A percentile compares a stretch with the other conserved stretches of the same genome.
Conservation (phyloP, 2,888 invertebrate species). For the Scaptomyza tumidula region DNA sequence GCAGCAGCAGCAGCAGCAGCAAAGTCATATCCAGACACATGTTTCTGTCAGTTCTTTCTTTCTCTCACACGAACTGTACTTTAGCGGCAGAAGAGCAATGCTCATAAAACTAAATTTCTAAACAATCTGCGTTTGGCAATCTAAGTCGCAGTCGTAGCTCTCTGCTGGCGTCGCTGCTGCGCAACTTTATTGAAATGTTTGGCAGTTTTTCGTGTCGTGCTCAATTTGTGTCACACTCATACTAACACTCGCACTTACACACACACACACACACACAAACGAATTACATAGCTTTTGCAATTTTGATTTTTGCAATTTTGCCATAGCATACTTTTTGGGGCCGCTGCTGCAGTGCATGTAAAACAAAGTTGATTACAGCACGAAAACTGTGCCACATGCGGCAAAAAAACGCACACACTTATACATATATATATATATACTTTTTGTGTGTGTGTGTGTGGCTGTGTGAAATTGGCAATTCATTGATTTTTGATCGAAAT, state of each 20-base stretch:
- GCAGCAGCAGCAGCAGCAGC: constrained; percentile 29
- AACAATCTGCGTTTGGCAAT: constrained; percentile 79
- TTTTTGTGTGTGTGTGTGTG: constrained; percentile 13
- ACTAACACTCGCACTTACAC: constrained; percentile 18
- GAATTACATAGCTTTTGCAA: constrained; percentile 60
- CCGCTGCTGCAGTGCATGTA: constrained; percentile 63
- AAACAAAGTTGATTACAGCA: constrained; percentile 67
- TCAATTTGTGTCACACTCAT: constrained; percentile 73
- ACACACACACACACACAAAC: constrained; percentile 17
- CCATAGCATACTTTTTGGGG: constrained; percentile 73
- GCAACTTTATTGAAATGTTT: constrained; percentile 78
- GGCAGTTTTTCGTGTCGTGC: constrained; percentile 76
- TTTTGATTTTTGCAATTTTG: constrained; percentile 74
- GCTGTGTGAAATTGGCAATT: constrained; percentile 45
- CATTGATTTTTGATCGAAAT: constrained; percentile 75
- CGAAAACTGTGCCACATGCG: constrained; percentile 54
- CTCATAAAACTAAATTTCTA: constrained; percentile 78
- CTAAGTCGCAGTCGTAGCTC: constrained; percentile 40
- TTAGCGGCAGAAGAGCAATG: constrained; percentile 42
- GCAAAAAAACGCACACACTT: constrained; percentile 19
- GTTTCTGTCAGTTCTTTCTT: constrained; percentile 53
- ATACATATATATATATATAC: neutral
- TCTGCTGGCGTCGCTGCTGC: constrained; percentile 59
- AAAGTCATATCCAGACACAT: constrained; percentile 37
- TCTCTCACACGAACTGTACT: constrained; percentile 22